Conservation (phyloP, 1,140 invertebrate species). For the Trichoplusia ni region DNA sequence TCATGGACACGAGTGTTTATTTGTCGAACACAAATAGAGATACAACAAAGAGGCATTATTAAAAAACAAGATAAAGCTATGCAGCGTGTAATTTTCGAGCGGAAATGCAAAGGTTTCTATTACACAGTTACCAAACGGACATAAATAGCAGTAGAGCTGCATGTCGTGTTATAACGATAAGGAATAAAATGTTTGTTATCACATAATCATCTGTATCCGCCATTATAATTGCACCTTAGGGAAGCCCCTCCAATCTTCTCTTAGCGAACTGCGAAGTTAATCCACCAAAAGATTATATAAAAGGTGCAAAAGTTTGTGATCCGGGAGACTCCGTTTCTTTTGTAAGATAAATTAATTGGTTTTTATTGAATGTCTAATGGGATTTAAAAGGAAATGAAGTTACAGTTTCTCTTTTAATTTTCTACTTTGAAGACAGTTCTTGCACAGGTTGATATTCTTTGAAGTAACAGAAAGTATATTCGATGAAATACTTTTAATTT, state of each 20-base stretch:
- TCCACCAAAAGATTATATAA: conserved; percentile 2
- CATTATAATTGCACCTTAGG: conserved; percentile 2
- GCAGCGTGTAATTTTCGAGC: conserved; percentile 19
- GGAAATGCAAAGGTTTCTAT: conserved; percentile 30
- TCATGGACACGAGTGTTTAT: no score
- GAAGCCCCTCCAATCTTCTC: conserved; percentile 24
- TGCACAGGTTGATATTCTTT: not conserved
- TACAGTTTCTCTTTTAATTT: conserved; percentile 8
- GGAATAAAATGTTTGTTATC: conserved; percentile 34
- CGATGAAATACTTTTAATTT: conserved; percentile 1
- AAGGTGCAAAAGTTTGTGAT: not conserved
- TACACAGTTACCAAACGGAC: conserved; percentile 22
- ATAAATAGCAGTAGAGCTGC: conserved; percentile 18
- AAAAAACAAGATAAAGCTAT: conserved; percentile 2
- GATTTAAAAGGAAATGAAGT: conserved; percentile 22
- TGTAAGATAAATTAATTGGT: conserved; percentile 26
- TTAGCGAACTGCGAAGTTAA: not conserved
- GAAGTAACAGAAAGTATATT: not conserved
- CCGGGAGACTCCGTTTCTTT: not conserved
- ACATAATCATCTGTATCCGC: conserved; percentile 35
- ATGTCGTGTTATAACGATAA: conserved; percentile 22
- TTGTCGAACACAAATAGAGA: no score
- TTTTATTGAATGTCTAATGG: conserved; percentile 23
- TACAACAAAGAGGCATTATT: no score
- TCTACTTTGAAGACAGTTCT: not conserved